phyloP scores from a whole-genome alignment of 2,888 invertebrate genomes.

The Platycheirus rosarum region DNA sequence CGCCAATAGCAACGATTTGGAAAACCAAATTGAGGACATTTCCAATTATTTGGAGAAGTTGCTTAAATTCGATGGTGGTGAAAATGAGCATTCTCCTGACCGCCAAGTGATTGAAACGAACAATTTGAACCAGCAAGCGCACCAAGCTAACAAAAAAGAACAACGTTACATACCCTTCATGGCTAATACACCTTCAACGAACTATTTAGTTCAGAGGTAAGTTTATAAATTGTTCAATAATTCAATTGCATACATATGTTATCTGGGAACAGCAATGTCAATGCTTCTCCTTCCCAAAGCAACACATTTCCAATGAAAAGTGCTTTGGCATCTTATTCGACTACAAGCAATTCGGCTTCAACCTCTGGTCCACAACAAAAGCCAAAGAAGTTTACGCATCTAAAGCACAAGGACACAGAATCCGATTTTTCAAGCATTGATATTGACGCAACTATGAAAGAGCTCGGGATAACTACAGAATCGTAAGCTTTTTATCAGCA shows the following conservation, averaged over 20 bases:
- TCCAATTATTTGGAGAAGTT: slow-evolving; percentile 9
- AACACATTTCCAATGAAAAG: slow-evolving; percentile 19
- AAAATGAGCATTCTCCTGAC: background rate
- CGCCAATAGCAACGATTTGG: background rate
- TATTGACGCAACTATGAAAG: slow-evolving; percentile 41
- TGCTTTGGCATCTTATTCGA: slow-evolving; percentile 21
- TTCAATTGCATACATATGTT: background rate
- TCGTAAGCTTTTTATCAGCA: slow-evolving; percentile 13
- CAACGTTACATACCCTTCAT: no score
- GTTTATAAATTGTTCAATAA: background rate
- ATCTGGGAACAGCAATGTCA: background rate
- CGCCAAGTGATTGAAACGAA: background rate
- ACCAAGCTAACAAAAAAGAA: background rate
- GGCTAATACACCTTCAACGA: no score
- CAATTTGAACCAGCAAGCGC: background rate
- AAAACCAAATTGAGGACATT: slow-evolving; percentile 17
- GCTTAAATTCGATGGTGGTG: background rate
- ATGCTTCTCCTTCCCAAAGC: background rate
- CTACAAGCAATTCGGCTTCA: background rate
- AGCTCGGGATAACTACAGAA: slow-evolving; percentile 49
- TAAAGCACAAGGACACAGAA: background rate
- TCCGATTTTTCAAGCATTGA: slow-evolving; percentile 35
- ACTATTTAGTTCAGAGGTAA: background rate
- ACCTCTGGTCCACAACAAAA: background rate
- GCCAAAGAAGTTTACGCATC: slow-evolving; percentile 11